Percentiles rank a stretch among this genome's conserved stretches.
These are phyloP conservation scores for Carposina sasakii DNA, from an alignment of 1,140 invertebrate genomes.

Conservation along the genomic window DNA sequence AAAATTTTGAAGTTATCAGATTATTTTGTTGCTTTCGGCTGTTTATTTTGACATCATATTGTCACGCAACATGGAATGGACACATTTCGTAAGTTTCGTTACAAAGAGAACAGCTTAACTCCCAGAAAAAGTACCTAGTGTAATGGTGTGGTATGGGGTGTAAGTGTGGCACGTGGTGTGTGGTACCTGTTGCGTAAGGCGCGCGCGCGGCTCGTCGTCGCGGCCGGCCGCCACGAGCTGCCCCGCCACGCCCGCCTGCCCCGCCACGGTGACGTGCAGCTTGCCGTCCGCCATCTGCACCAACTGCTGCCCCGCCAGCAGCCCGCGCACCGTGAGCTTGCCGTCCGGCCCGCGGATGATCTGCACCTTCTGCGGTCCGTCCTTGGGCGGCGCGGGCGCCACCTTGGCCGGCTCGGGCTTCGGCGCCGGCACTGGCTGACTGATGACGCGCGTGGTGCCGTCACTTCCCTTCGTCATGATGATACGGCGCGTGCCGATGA, in stretches of 20 bases:
- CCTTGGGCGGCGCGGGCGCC: slow-evolving; percentile 44
- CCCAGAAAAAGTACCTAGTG: too few species aligned
- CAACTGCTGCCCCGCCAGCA: slow-evolving; percentile 94
- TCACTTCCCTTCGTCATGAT: slow-evolving; percentile 88
- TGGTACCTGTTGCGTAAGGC: slow-evolving; percentile 30
- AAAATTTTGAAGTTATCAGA: too few species aligned
- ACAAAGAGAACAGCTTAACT: too few species aligned
- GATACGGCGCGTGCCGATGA: slow-evolving; percentile 80
- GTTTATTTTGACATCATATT: too few species aligned
- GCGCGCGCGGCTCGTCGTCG: slow-evolving; percentile 16
- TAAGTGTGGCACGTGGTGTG: too few species aligned
- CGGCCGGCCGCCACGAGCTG: slow-evolving; percentile 48
- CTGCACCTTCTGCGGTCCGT: slow-evolving; percentile 86
- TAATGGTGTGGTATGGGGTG: too few species aligned
- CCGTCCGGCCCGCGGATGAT: slow-evolving; percentile 92
- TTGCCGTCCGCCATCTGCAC: slow-evolving; percentile 95
- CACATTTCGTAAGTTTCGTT: too few species aligned
- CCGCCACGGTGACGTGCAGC: slow-evolving; percentile 83
- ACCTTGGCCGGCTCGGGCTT: slow-evolving; percentile 40
- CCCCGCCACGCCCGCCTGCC: slow-evolving; percentile 53
- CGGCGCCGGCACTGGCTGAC: slow-evolving; percentile 63
- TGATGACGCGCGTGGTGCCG: slow-evolving; percentile 83
- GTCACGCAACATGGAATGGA: too few species aligned
- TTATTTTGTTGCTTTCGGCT: too few species aligned
- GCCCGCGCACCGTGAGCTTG: slow-evolving; percentile 91